These are phyloP conservation scores for Lomographa bimaculata DNA, from an alignment of 2,888 invertebrate species.

Conservation along the genomic window DNA sequence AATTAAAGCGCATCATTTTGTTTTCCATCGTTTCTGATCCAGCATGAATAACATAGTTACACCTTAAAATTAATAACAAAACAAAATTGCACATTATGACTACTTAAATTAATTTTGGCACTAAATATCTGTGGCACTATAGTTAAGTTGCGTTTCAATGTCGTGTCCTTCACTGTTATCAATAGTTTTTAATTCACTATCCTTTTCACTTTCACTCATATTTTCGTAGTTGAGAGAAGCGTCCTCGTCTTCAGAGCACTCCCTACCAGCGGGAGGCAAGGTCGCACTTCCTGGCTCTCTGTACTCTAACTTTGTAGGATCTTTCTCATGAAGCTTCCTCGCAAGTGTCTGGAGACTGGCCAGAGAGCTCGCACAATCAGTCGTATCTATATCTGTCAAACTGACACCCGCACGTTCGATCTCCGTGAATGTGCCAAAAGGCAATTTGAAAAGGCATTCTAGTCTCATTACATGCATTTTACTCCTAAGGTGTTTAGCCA, in stretches of 20 bases:
- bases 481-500: conserved; percentile 98
- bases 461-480: conserved; percentile 98
- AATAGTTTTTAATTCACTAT: conserved; percentile 72
- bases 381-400: conserved; percentile 97
- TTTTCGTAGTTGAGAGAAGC: conserved; percentile 50
- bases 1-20: conserved; percentile 79
- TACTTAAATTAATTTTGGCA: conserved; percentile 85
- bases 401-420: conserved; percentile 95
- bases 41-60: conserved; percentile 66
- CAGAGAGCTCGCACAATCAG: conserved; percentile 97
- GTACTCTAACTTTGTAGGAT: conserved; percentile 89
- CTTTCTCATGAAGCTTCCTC: conserved; percentile 91
- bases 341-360: conserved; percentile 93
- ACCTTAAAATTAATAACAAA: conserved; percentile 72
- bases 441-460: conserved; percentile 95
- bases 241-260: conserved; percentile 84
- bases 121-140: conserved; percentile 86
- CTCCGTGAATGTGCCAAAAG: conserved; percentile 97
- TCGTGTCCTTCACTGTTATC: conserved; percentile 70
- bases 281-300: conserved; percentile 74
- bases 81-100: conserved; percentile 81
- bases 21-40: conserved; percentile 74
- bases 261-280: conserved; percentile 64
- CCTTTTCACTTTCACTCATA: conserved; percentile 72
- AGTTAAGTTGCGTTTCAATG: conserved; percentile 74